These are phyloP conservation scores for Zygogramma bicolorata DNA, from an alignment of 2,888 invertebrate genomes.

Conservation along the genomic window DNA sequence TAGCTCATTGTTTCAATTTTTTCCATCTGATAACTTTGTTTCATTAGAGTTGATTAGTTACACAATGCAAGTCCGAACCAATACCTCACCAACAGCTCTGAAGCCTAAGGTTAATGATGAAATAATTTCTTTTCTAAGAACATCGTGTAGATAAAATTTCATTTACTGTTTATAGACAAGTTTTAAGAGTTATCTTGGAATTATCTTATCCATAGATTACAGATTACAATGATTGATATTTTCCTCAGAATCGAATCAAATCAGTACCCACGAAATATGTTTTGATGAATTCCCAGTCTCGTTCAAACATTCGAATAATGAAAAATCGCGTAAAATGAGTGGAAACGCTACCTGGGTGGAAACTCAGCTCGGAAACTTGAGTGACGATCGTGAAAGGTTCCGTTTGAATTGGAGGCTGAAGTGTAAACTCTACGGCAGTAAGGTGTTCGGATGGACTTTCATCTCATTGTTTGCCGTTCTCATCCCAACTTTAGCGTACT, in stretches of 20 bases:
- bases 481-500: conserved; percentile 52
- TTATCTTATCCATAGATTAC: background rate
- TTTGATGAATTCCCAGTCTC: background rate
- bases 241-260: background rate
- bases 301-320: background rate
- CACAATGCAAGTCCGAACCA: no score
- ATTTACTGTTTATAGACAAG: background rate
- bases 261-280: background rate
- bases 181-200: background rate
- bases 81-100: no score
- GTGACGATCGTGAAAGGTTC: background rate
- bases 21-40: no score
- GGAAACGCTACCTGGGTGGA: background rate
- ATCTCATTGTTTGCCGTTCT: conserved; percentile 44
- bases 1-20: no score
- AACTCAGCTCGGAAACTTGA: background rate
- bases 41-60: no score
- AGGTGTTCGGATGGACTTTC: conserved; percentile 35
- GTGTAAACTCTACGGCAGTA: conserved; percentile 7
- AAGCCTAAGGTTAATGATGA: no score
- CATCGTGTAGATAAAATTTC: background rate
- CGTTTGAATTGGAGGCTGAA: background rate
- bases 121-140: no score
- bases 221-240: background rate
- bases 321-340: background rate